Evolutionary conservation across 2,113 vertebrate genomes (phyloP).

Genomic region (Myotis lucifugus): DNA sequence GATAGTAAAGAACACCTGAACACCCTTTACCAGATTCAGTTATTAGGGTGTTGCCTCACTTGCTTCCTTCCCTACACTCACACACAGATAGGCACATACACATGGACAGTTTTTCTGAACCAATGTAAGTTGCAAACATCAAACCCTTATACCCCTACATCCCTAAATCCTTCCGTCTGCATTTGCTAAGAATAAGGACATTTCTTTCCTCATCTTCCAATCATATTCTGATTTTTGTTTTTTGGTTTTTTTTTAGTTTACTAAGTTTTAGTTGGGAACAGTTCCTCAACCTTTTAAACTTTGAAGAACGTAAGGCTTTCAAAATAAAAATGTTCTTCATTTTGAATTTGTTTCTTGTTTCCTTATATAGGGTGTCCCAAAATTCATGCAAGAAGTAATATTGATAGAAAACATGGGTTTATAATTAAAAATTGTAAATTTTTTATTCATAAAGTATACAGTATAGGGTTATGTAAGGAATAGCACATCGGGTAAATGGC

Average conservation of each 20-base stretch:
- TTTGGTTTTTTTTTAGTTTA: neutral
- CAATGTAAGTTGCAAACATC: neutral
- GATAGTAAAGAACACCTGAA: neutral
- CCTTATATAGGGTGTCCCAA: too few relatives aligned
- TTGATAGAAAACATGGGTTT: too few relatives aligned
- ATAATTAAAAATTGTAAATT: too few relatives aligned
- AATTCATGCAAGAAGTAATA: too few relatives aligned
- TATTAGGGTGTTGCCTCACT: neutral
- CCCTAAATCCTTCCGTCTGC: neutral
- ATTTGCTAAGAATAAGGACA: neutral
- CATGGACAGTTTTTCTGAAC: neutral
- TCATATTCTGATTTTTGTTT: neutral
- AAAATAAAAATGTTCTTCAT: neutral
- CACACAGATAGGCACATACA: neutral
- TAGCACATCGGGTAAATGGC: too few relatives aligned
- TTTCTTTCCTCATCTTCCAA: neutral
- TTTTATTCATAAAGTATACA: too few relatives aligned
- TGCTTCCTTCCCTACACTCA: neutral
- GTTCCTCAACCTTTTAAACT: neutral
- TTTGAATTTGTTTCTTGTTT: constrained; percentile 5
- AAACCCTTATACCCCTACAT: neutral
- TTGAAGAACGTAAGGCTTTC: neutral
- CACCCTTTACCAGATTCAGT: neutral
- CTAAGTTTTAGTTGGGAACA: neutral
- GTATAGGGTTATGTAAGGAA: too few relatives aligned